These are phyloP conservation scores for Urosaurus nigricauda DNA, from an alignment of 2,797 vertebrate genomes.

Conservation along the genomic window DNA sequence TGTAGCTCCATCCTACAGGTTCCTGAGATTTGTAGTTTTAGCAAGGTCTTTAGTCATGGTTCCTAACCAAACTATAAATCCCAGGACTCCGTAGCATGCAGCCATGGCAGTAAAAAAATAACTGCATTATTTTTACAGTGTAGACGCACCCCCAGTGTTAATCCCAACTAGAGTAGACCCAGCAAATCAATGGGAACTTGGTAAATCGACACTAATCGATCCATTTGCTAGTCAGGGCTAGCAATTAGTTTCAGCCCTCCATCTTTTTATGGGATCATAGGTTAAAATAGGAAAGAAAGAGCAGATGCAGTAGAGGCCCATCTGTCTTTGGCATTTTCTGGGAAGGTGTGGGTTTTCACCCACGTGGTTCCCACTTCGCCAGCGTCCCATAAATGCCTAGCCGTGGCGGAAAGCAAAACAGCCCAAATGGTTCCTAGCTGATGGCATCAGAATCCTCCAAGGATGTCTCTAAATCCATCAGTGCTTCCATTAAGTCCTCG, in stretches of 20 bases:
- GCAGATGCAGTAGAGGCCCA: not conserved
- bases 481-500: slow-evolving; percentile 64
- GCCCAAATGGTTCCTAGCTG: not conserved
- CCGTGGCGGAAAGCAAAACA: not conserved
- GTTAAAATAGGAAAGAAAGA: not conserved
- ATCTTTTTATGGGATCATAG: not conserved
- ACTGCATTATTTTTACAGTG: too few relatives aligned
- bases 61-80: too few relatives aligned
- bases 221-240: too few relatives aligned
- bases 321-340: not conserved
- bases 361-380: not conserved
- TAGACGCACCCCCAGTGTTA: too few relatives aligned
- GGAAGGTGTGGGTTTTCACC: not conserved
- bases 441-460: not conserved
- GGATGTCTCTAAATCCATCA: slow-evolving; percentile 28
- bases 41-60: too few relatives aligned
- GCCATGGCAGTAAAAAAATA: too few relatives aligned
- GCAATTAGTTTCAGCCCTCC: not conserved
- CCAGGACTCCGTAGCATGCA: too few relatives aligned
- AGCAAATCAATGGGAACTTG: too few relatives aligned
- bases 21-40: too few relatives aligned
- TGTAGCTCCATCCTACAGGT: too few relatives aligned
- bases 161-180: too few relatives aligned
- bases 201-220: not conserved
- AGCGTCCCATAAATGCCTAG: not conserved